Conservation (phyloP, 2,113 vertebrate species). For the Alexandromys fortis region DNA sequence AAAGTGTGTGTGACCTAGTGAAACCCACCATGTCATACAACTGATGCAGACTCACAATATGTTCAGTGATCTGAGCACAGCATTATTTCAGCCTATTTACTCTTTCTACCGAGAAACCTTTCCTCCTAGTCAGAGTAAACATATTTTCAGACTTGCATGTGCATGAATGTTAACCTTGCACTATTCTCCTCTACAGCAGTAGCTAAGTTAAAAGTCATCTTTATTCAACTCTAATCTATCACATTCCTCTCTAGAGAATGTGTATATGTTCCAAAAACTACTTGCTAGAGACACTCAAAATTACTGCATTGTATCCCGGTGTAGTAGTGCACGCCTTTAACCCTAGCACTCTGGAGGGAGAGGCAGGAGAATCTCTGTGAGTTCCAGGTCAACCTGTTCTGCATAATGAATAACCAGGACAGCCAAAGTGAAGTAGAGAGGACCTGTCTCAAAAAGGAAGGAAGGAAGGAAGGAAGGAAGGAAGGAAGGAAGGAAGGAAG, state of each 20-base stretch:
- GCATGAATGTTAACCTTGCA: not conserved
- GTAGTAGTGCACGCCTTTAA: not conserved
- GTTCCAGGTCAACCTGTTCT: not conserved
- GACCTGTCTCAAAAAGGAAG: not conserved
- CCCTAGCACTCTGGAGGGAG: not conserved
- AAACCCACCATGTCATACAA: not conserved
- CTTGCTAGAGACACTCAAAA: not conserved
- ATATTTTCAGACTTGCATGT: not conserved
- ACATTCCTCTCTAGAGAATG: not conserved
- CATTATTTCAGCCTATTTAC: not conserved
- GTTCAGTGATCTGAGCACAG: not conserved
- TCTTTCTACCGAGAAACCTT: not conserved
- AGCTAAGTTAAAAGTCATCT: conserved; percentile 6
- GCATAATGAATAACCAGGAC: not conserved
- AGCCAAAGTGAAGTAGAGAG: not conserved
- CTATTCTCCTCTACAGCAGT: not conserved
- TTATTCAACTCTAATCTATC: not conserved
- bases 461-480: too few species aligned
- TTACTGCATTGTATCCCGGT: not conserved
- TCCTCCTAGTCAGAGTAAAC: not conserved
- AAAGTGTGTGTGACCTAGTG: not conserved
- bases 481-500: too few species aligned
- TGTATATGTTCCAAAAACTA: not conserved
- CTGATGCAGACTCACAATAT: not conserved
- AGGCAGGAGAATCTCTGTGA: not conserved